Conservation (phyloP, 2,888 invertebrate species). For the Folsomia candida region DNA sequence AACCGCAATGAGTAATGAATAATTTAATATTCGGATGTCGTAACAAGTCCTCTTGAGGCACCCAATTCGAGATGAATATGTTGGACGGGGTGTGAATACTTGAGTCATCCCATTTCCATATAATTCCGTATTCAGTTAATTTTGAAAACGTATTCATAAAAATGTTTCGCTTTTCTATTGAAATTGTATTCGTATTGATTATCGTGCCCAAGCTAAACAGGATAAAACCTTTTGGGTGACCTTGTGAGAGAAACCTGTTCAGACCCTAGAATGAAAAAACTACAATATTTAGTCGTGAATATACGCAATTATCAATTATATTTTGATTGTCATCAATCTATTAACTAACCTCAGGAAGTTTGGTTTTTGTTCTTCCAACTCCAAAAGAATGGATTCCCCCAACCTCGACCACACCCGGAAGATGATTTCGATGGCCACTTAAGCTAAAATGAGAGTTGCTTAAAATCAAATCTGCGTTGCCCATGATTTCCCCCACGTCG, state of each 20-base stretch:
- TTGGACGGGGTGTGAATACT: no score
- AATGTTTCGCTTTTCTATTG: constrained; percentile 56
- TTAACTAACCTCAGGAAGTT: constrained; percentile 41
- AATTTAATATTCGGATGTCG: background rate
- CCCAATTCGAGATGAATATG: no score
- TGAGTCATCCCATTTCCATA: constrained; percentile 34
- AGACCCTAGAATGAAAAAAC: constrained; percentile 55
- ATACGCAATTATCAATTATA: background rate
- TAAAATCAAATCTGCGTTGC: constrained; percentile 42
- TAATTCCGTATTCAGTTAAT: constrained; percentile 56
- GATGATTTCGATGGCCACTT: constrained; percentile 41
- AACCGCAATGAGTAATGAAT: background rate
- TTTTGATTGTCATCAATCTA: no score
- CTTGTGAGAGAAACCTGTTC: constrained; percentile 56
- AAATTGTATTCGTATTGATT: constrained; percentile 61
- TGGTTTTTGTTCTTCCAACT: no score
- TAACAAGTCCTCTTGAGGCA: no score
- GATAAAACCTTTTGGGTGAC: constrained; percentile 58
- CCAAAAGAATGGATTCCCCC: constrained; percentile 52
- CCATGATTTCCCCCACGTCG: constrained; percentile 29
- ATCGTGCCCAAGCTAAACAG: constrained; percentile 64
- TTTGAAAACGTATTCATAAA: constrained; percentile 59
- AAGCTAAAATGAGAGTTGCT: constrained; percentile 51
- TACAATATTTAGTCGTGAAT: no score
- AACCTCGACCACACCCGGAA: constrained; percentile 51